Percentiles rank a stretch among this genome's conserved stretches.
Conservation (phyloP, 2,888 invertebrate genomes). For the Anoplius nigerrimus region DNA sequence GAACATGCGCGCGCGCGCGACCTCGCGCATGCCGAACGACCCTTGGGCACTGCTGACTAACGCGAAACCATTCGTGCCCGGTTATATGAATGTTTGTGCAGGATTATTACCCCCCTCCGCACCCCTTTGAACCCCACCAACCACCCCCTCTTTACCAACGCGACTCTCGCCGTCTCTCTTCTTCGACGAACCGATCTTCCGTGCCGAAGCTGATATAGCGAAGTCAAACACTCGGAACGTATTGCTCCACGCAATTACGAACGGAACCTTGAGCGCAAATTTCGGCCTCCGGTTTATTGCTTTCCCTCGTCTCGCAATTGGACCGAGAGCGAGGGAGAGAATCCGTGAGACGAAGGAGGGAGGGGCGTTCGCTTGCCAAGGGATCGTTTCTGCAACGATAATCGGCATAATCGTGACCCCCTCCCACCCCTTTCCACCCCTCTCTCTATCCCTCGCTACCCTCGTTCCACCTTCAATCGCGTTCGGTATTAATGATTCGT, state of each 20-base stretch:
- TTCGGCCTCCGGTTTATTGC: too few species aligned
- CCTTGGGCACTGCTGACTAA: slow-evolving; percentile 23
- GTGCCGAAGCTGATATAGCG: slow-evolving; percentile 37
- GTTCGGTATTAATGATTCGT: too few species aligned
- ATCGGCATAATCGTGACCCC: too few species aligned
- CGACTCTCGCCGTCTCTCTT: too few species aligned
- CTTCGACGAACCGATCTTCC: slow-evolving; percentile 14
- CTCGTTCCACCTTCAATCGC: too few species aligned
- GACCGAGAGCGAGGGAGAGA: too few species aligned
- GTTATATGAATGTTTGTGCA: slow-evolving; percentile 55
- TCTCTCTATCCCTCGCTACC: too few species aligned
- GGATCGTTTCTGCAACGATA: too few species aligned
- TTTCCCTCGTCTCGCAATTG: too few species aligned
- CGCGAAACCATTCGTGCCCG: slow-evolving; percentile 34
- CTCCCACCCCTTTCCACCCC: too few species aligned
- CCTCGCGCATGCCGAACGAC: slow-evolving; percentile 7
- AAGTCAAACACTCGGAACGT: slow-evolving; percentile 52
- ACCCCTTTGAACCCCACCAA: background rate
- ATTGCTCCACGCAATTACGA: slow-evolving; percentile 45
- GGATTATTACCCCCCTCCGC: slow-evolving; percentile 54
- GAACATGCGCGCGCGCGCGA: background rate
- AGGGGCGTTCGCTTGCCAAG: too few species aligned
- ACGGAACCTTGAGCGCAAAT: slow-evolving; percentile 32
- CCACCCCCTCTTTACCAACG: background rate
- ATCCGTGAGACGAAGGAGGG: too few species aligned